Conservation (phyloP, 2,113 vertebrate genomes). For the Antigone vipio region DNA sequence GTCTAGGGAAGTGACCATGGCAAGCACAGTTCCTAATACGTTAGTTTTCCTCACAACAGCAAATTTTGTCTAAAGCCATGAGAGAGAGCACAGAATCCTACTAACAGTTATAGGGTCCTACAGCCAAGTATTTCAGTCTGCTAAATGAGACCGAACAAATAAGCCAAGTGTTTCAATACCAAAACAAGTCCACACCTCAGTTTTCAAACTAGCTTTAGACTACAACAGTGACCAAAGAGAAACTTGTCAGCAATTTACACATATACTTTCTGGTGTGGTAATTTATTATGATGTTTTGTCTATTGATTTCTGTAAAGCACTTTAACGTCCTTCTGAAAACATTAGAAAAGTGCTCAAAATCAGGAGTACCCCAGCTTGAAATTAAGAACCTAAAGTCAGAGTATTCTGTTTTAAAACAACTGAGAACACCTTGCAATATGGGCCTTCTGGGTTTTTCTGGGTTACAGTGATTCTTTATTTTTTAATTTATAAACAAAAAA, state of each 20-base stretch:
- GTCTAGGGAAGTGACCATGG: rapidly evolving
- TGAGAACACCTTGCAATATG: not conserved
- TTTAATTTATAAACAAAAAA: not conserved
- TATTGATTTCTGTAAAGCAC: not conserved
- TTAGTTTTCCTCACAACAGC: not conserved
- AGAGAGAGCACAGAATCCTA: not conserved
- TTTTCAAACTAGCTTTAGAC: not conserved
- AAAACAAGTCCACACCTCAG: not conserved
- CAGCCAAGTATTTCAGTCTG: not conserved
- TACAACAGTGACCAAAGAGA: not conserved
- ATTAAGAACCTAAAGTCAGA: not conserved
- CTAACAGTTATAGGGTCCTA: rapidly evolving
- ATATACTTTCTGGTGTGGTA: no score
- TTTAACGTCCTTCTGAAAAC: not conserved
- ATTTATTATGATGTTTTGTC: not conserved
- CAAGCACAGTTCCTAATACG: rapidly evolving
- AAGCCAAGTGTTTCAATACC: not conserved
- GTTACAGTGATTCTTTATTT: not conserved
- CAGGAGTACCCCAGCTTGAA: not conserved
- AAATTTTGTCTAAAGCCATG: not conserved
- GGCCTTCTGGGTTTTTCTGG: not conserved
- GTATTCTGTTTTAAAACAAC: not conserved
- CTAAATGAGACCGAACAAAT: not conserved
- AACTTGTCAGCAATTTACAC: not conserved
- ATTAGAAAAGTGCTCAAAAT: not conserved